Conservation (phyloP, 2,797 vertebrate genomes). For the Gymnopithys bicolor region DNA sequence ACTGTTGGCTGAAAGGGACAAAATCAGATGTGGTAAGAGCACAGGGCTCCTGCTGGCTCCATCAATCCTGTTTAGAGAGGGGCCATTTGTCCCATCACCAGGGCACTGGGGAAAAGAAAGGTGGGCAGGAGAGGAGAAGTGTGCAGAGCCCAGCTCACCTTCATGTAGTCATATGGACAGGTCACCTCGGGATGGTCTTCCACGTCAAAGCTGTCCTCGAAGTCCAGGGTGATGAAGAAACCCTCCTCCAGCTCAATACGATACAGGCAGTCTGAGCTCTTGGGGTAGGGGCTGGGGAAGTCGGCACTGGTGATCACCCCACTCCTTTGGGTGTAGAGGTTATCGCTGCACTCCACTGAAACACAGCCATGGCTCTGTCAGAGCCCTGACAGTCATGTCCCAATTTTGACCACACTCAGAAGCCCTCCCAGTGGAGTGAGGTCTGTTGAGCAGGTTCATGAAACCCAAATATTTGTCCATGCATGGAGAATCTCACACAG, state of each 20-base stretch:
- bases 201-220: constrained; percentile 89
- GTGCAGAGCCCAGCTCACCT: constrained; percentile 77
- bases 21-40: neutral
- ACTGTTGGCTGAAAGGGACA: neutral
- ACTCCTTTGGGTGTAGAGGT: constrained; percentile 86
- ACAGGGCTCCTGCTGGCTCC: neutral
- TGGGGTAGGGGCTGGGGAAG: constrained; percentile 91
- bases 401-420: neutral
- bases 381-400: neutral
- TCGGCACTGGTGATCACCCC: constrained; percentile 86
- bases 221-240: constrained; percentile 86
- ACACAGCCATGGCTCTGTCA: constrained; percentile 19
- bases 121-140: accelerated
- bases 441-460: neutral
- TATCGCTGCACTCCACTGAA: constrained; percentile 91
- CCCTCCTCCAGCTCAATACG: constrained; percentile 88
- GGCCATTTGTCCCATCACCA: neutral
- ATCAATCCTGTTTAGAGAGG: neutral
- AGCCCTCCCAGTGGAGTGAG: neutral
- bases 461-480: neutral
- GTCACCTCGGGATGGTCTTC: constrained; percentile 91
- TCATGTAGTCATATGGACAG: constrained; percentile 93
- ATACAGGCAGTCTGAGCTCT: constrained; percentile 90
- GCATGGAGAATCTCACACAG: neutral
- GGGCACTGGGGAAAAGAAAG: neutral